Conservation (phyloP, 2,113 vertebrate genomes). For the Rhynchomys soricoides region DNA sequence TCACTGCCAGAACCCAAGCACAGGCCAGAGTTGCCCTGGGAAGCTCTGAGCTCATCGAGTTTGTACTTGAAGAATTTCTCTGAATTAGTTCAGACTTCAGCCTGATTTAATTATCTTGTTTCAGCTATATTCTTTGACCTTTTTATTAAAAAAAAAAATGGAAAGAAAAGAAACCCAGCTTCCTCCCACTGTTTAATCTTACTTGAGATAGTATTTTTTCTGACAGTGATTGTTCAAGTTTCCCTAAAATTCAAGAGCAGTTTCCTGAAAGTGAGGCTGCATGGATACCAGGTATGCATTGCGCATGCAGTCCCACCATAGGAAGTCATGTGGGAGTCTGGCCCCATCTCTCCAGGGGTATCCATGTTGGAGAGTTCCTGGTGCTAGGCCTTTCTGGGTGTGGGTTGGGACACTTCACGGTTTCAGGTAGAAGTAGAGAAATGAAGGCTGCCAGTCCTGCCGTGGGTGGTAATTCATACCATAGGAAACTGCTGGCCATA, state of each 20-base stretch:
- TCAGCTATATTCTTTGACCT: not conserved
- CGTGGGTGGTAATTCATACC: not conserved
- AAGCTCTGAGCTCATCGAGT: not conserved
- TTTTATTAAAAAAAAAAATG: not conserved
- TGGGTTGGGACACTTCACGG: accelerated
- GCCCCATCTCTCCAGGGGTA: too few species aligned
- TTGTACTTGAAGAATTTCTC: not conserved
- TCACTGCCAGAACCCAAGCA: accelerated
- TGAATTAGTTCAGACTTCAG: accelerated
- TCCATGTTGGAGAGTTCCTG: too few species aligned
- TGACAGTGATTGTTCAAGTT: not conserved
- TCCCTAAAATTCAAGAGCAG: not conserved
- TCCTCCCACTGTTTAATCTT: not conserved
- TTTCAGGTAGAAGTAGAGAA: not conserved
- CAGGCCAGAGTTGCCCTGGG: accelerated
- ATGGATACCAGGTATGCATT: accelerated
- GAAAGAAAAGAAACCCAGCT: accelerated
- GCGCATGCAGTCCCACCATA: accelerated
- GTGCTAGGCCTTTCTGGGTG: accelerated
- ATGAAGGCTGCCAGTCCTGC: not conserved
- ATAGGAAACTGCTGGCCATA: accelerated
- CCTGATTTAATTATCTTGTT: not conserved
- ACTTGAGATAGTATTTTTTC: not conserved
- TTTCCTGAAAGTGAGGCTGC: not conserved
- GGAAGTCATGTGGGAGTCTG: not conserved